A percentile compares a stretch with the other conserved stretches of the same genome.
Conservation (phyloP, 2,113 vertebrate genomes). For the Cynocephalus volans region DNA sequence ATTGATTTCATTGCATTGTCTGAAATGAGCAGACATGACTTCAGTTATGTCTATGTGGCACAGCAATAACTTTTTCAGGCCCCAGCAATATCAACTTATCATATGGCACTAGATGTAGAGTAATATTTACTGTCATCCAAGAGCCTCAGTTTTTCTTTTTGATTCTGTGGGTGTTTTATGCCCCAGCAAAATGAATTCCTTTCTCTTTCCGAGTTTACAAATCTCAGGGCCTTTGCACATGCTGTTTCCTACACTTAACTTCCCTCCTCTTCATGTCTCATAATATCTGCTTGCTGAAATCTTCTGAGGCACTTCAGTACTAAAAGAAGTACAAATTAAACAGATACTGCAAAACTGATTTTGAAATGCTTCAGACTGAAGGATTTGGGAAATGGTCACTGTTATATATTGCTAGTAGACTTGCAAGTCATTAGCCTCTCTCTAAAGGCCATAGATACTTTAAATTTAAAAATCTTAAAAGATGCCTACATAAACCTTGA, state of each 20-base stretch:
- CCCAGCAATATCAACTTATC: not conserved
- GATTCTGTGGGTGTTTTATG: not conserved
- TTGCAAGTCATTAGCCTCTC: not conserved
- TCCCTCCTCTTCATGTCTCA: not conserved
- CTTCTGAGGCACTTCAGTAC: not conserved
- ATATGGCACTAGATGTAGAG: not conserved
- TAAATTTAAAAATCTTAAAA: not conserved
- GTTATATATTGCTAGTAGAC: not conserved
- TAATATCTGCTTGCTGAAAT: conserved; percentile 39
- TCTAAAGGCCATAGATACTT: not conserved
- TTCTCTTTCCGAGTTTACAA: not conserved
- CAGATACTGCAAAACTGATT: not conserved
- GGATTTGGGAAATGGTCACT: not conserved
- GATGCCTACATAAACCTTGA: not conserved
- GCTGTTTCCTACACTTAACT: not conserved
- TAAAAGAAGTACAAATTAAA: not conserved
- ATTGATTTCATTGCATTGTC: not conserved
- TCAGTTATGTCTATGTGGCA: not conserved
- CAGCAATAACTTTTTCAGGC: not conserved
- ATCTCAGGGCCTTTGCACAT: not conserved
- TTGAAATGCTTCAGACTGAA: conserved; percentile 35
- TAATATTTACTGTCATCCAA: not conserved
- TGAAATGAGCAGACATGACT: not conserved
- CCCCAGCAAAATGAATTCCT: not conserved
- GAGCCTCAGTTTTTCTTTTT: not conserved